Percentiles rank a stretch among this genome's conserved stretches.
Conservation (phyloP, 1,140 invertebrate species). For the Ostrea edulis region DNA sequence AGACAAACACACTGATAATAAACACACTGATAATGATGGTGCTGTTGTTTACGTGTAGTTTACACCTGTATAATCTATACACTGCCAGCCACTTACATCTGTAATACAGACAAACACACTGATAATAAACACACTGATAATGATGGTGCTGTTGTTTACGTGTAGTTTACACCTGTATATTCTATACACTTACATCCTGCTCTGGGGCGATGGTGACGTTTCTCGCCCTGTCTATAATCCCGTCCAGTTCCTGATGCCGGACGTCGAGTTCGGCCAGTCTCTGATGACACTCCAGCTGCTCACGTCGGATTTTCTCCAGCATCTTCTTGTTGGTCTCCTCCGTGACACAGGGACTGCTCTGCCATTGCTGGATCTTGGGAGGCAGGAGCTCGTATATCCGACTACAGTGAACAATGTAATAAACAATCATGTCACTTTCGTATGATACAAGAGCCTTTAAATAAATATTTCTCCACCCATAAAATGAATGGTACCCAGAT, state of each 20-base stretch:
- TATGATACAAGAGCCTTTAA: too few species aligned
- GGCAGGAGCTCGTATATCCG: slow-evolving; percentile 87
- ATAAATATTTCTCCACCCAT: too few species aligned
- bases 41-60: too few species aligned
- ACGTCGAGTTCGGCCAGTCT: slow-evolving; percentile 80
- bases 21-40: too few species aligned
- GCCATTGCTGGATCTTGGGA: slow-evolving; percentile 96
- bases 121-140: too few species aligned
- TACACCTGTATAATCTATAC: too few species aligned
- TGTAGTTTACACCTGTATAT: too few species aligned
- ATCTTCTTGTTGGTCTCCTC: slow-evolving; percentile 92
- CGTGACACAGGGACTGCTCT: slow-evolving; percentile 91
- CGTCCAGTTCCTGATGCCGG: slow-evolving; percentile 86
- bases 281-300: slow-evolving; percentile 87
- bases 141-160: too few species aligned
- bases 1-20: too few species aligned
- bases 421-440: too few species aligned
- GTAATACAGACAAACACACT: too few species aligned
- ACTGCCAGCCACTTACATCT: slow-evolving; percentile 19
- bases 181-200: slow-evolving; percentile 63
- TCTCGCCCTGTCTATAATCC: slow-evolving; percentile 89
- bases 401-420: slow-evolving; percentile 63
- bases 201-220: slow-evolving; percentile 84
- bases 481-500: too few species aligned
- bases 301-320: slow-evolving; percentile 89